phyloP scores from a whole-genome alignment of 1,140 invertebrate species.

The Trichomalopsis sarcophagae region DNA sequence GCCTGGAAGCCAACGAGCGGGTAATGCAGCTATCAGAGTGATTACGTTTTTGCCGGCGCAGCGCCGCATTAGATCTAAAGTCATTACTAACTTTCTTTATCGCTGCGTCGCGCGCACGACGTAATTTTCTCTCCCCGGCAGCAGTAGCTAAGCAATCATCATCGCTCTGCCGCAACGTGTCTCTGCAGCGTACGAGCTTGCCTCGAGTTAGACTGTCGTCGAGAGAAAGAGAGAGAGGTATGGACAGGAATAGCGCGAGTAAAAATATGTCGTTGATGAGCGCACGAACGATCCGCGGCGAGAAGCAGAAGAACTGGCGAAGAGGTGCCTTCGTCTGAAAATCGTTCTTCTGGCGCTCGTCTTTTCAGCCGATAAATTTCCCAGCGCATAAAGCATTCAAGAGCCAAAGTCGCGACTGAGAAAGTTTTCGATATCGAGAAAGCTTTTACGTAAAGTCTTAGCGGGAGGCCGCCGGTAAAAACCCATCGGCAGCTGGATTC shows the following conservation, averaged over 20 bases:
- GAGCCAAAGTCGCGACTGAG: no score
- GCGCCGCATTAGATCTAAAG: constrained; percentile 5
- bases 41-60: constrained; percentile 16
- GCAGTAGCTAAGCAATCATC: constrained; percentile 23
- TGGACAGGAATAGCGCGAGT: no score
- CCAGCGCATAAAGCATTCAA: not conserved
- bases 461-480: constrained; percentile 11
- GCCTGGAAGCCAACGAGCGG: not conserved
- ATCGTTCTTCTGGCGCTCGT: no score
- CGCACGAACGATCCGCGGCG: no score
- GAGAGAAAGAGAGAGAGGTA: no score
- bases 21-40: not conserved
- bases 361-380: constrained; percentile 7
- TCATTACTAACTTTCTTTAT: constrained; percentile 25
- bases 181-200: no score
- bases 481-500: not conserved
- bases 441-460: constrained; percentile 33
- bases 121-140: constrained; percentile 7
- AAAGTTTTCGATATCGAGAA: not conserved
- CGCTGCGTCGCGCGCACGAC: not conserved
- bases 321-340: no score
- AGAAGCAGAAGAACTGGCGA: no score
- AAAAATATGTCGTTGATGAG: no score
- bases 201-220: no score
- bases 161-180: not conserved